phyloP scores from a whole-genome alignment of 2,797 vertebrate genomes.

The Jordanella pulchra region DNA sequence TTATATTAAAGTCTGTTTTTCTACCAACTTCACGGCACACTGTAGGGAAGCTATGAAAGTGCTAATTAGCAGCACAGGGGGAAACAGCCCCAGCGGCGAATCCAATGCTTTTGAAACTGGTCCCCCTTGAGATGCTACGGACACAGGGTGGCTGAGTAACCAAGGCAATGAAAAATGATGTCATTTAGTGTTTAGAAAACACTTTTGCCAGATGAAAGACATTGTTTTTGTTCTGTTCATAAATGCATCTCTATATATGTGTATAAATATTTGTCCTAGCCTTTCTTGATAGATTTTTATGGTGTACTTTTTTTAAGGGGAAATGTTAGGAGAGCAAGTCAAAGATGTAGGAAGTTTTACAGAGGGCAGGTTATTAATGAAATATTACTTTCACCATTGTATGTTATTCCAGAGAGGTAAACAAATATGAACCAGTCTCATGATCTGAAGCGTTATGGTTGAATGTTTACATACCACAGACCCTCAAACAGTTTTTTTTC shows the following conservation, averaged over 20 bases:
- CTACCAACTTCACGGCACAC: constrained; percentile 58
- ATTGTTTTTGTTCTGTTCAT: neutral
- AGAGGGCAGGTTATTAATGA: too few relatives aligned
- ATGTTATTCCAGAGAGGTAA: too few relatives aligned
- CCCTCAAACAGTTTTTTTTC: too few relatives aligned
- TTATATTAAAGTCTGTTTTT: constrained; percentile 54
- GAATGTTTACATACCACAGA: too few relatives aligned
- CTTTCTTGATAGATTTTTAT: too few relatives aligned
- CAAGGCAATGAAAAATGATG: constrained; percentile 57
- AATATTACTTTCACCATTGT: too few relatives aligned
- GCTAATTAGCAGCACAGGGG: constrained; percentile 75
- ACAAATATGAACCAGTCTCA: too few relatives aligned
- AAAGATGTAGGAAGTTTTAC: too few relatives aligned
- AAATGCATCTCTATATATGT: neutral
- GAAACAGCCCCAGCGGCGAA: constrained; percentile 65
- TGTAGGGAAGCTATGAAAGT: constrained; percentile 61
- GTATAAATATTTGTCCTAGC: too few relatives aligned
- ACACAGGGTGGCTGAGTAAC: constrained; percentile 55
- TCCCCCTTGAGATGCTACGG: constrained; percentile 63
- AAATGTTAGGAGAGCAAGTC: too few relatives aligned
- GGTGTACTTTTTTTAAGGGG: too few relatives aligned
- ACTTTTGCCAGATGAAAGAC: neutral
- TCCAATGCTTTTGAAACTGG: constrained; percentile 65
- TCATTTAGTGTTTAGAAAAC: constrained; percentile 8
- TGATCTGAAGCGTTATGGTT: too few relatives aligned